A percentile compares a stretch with the other conserved stretches of the same genome.
Evolutionary conservation across 2,888 invertebrate species (phyloP).

Genomic region (Hemicrepidius hirtus): DNA sequence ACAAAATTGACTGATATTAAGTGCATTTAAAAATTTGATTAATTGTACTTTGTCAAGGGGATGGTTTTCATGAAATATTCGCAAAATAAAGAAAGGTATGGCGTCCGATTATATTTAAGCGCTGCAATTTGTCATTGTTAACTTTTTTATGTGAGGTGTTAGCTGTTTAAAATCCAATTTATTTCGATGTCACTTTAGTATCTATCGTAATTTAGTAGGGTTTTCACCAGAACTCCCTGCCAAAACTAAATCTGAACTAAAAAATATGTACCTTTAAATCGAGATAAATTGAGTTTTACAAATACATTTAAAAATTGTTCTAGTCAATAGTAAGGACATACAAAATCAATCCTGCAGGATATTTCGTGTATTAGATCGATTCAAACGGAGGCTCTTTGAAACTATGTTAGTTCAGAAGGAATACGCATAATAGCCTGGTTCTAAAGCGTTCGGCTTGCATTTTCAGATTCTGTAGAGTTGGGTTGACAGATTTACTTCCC

Average conservation of each 20-base stretch:
- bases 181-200: constrained; percentile 26
- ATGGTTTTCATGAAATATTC: constrained; percentile 1
- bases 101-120: constrained; percentile 5
- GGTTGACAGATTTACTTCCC: constrained; percentile 26
- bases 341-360: too few species aligned
- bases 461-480: constrained; percentile 21
- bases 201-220: constrained; percentile 21
- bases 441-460: constrained; percentile 11
- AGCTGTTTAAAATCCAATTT: constrained; percentile 28
- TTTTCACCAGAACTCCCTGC: constrained; percentile 16
- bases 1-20: too few species aligned
- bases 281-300: constrained; percentile 17
- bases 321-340: too few species aligned
- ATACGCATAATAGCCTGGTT: constrained; percentile 16
- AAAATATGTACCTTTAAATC: constrained; percentile 25
- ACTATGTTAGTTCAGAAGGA: constrained; percentile 25
- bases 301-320: too few species aligned
- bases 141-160: constrained; percentile 29
- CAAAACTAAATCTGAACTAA: constrained; percentile 25
- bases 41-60: too few species aligned
- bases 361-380: background rate
- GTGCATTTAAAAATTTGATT: too few species aligned
- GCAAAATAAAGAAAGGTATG: constrained; percentile 12
- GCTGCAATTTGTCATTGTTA: constrained; percentile 24
- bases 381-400: constrained; percentile 10